Base-by-base conservation (phyloP, 2,888 invertebrate species). In the Mythimna ferrago region DNA sequence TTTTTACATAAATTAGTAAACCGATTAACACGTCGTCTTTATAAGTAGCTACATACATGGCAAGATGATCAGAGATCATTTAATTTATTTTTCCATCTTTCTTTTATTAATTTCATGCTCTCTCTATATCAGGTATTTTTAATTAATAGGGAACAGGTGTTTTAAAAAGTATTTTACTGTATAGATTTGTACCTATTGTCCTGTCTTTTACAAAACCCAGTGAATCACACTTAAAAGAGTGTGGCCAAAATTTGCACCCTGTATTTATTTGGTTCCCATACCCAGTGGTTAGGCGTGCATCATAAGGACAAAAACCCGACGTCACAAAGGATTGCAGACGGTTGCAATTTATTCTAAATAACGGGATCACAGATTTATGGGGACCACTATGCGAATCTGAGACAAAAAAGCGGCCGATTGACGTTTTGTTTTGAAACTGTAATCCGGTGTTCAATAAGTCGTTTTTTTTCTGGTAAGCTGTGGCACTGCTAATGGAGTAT, bases 351-450 rank as follows among this genome's bases (percentile, higher is more conserved):
- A 90, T 90, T 89, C 89, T 78, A 84, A 86, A 85, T 93, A 93
- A 92, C 93, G 93, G 93, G 87, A 87, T 81, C 80, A 44, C 70
- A 86, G 90, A 93, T 93, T 93, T 93, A 93, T 93, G 88, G 87
- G 87, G 85, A 79, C 87, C 84, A 84, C 81, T 83, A 76, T 73
- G 69, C 83, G 87, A 89, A 86, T 82, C 75, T 74, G 73, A 87
- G 86, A 71, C 86, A 88, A 88, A 90, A 89, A 89, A 80, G 76
- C 64, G 64, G 57, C 53, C 78, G 82, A 83, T 85, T 81, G 78
- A 78, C 62, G 80, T 81, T 87, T 83, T 80, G 78, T 74, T 69
- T 63, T 70, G 14, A 11, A 67, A 82, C 69, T 80, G 78, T 73
- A 66, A 71, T 74, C 85, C 73, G 70, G 68, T 71, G 80, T 79